Evolutionary conservation across 2,888 invertebrate species (phyloP).

Genomic region (Cremastinae sp.): DNA sequence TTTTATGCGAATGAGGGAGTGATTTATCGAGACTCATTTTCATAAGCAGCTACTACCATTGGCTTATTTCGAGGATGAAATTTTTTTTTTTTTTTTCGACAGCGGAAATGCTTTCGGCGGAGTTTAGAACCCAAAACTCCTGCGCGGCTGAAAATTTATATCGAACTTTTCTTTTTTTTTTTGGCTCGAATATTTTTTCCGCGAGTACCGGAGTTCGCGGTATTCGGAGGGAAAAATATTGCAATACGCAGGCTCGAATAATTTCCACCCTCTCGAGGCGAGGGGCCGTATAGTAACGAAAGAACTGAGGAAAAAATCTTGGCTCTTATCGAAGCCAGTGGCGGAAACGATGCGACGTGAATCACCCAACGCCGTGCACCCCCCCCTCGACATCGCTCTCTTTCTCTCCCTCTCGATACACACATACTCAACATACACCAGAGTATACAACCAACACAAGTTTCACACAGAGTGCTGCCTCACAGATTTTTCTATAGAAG

Average conservation of each 20-base stretch:
- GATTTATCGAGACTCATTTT: background rate
- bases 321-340: constrained; percentile 65
- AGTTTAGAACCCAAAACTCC: background rate
- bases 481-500: constrained; percentile 64
- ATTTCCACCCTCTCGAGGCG: constrained; percentile 58
- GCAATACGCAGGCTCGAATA: constrained; percentile 51
- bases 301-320: constrained; percentile 63
- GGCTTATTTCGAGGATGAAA: too few relatives aligned
- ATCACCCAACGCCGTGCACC: constrained; percentile 57
- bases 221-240: constrained; percentile 34
- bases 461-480: constrained; percentile 42
- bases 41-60: too few relatives aligned
- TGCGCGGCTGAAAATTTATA: background rate
- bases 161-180: background rate
- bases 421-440: constrained; percentile 1
- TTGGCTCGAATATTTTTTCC: constrained; percentile 13
- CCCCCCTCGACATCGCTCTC: constrained; percentile 53
- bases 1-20: background rate
- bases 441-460: constrained; percentile 5
- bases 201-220: constrained; percentile 10
- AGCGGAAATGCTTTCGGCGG: background rate
- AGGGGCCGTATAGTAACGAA: constrained; percentile 21
- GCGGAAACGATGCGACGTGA: constrained; percentile 66
- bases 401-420: constrained; percentile 25
- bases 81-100: background rate